phyloP scores from a whole-genome alignment of 2,797 vertebrate species.

The Pachyuromys duprasi region DNA sequence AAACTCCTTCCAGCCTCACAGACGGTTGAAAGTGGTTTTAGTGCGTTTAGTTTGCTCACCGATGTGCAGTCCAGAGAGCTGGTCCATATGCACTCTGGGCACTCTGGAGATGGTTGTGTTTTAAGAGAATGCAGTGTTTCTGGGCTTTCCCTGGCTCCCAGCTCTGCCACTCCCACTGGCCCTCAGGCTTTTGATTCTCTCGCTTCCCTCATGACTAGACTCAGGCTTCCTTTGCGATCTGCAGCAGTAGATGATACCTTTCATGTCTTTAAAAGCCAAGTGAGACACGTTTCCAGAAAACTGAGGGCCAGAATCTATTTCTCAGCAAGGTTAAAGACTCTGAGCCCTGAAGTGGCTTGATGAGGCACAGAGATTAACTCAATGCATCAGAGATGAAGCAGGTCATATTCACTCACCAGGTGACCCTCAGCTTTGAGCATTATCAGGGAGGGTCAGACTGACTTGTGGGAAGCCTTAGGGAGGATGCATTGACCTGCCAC shows the following conservation, averaged over 20 bases:
- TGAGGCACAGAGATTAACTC: background rate
- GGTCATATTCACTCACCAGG: background rate
- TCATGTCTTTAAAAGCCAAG: background rate
- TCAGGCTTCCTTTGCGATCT: background rate
- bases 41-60: background rate
- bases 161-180: background rate
- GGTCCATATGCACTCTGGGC: background rate
- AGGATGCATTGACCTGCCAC: background rate
- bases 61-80: too few species aligned
- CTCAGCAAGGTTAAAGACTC: background rate
- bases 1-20: background rate
- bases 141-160: background rate
- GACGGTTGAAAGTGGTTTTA: background rate
- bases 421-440: background rate
- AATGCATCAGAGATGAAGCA: background rate
- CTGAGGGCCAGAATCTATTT: background rate
- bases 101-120: background rate
- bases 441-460: background rate
- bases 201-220: background rate
- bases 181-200: background rate
- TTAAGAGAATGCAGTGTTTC: background rate
- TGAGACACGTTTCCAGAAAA: background rate
- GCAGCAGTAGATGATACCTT: background rate
- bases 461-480: background rate
- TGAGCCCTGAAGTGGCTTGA: background rate